phyloP scores from a whole-genome alignment of 92 coral and sea anemone genomes.

The Epizoanthus scotinus region DNA sequence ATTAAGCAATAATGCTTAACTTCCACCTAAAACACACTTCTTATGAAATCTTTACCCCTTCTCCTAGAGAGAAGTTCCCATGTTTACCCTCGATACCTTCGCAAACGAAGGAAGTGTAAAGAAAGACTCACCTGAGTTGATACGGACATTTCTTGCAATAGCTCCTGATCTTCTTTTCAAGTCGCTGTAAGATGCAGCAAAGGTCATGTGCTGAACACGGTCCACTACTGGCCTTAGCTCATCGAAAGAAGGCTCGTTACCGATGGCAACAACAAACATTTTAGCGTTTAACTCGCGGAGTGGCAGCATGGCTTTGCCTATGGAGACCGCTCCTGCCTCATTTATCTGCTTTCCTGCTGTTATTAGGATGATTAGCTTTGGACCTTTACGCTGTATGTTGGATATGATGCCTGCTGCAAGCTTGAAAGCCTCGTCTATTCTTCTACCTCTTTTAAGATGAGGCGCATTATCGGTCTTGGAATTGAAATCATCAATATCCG shows the following conservation, averaged over 20 bases:
- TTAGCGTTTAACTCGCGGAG: constrained; percentile 7
- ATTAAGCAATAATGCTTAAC: no score
- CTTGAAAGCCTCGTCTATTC: constrained; percentile 65
- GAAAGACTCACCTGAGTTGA: neutral
- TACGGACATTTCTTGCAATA: constrained; percentile 15
- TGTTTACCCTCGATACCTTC: no score
- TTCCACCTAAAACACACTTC: no score
- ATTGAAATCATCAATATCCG: constrained; percentile 26
- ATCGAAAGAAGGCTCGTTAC: neutral
- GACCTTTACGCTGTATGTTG: constrained; percentile 4
- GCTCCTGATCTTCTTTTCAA: constrained; percentile 26
- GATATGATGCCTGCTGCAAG: constrained; percentile 38
- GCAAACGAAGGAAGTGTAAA: no score
- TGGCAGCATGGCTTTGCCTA: constrained; percentile 2
- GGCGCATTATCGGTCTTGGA: constrained; percentile 17
- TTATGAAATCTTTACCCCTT: no score
- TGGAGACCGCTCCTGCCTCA: constrained; percentile 1
- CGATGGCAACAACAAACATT: constrained; percentile 31
- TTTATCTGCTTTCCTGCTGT: constrained; percentile 28
- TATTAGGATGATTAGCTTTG: constrained; percentile 25
- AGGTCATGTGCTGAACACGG: constrained; percentile 10
- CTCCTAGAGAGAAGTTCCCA: no score
- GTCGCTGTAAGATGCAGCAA: constrained; percentile 19
- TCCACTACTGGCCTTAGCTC: constrained; percentile 18
- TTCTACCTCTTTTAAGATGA: constrained; percentile 48